Percentiles rank a stretch among this genome's conserved stretches.
phyloP scores from a whole-genome alignment of 1,140 invertebrate species.

The Leptopilina clavipes region DNA sequence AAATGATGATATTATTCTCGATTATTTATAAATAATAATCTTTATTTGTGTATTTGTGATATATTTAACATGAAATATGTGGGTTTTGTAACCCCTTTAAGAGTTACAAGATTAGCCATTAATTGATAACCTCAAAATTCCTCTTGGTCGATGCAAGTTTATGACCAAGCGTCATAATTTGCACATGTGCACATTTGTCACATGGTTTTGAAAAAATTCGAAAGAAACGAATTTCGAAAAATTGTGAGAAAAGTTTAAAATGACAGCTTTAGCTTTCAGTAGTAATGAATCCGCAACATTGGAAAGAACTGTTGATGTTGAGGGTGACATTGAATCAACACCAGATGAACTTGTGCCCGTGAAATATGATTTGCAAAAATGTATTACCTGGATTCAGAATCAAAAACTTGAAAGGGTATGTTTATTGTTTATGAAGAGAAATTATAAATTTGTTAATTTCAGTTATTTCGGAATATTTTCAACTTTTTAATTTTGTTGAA shows the following conservation, averaged over 20 bases:
- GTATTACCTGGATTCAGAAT: slow-evolving; percentile 81
- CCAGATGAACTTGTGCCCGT: slow-evolving; percentile 36
- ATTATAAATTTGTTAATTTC: slow-evolving; percentile 43
- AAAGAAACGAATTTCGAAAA: neutral
- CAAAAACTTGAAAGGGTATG: slow-evolving; percentile 81
- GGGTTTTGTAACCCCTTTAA: neutral
- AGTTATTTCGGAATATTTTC: neutral
- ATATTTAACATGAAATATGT: neutral
- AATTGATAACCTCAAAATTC: neutral
- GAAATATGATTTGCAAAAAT: slow-evolving; percentile 73
- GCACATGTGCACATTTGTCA: slow-evolving; percentile 9
- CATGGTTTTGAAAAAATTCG: slow-evolving; percentile 12
- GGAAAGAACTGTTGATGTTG: neutral
- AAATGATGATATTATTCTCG: too few relatives aligned
- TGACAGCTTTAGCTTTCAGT: slow-evolving; percentile 11
- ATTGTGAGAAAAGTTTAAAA: neutral
- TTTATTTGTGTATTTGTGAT: neutral
- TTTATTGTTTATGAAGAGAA: slow-evolving; percentile 38
- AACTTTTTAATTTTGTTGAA: neutral
- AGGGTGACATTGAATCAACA: slow-evolving; percentile 23
- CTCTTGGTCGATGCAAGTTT: neutral
- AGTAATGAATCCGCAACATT: slow-evolving; percentile 26
- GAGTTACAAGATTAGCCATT: neutral
- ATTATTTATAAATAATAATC: too few relatives aligned
- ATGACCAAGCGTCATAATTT: neutral